phyloP scores from a whole-genome alignment of 2,113 vertebrate genomes.

The Vanacampus margaritifer region DNA sequence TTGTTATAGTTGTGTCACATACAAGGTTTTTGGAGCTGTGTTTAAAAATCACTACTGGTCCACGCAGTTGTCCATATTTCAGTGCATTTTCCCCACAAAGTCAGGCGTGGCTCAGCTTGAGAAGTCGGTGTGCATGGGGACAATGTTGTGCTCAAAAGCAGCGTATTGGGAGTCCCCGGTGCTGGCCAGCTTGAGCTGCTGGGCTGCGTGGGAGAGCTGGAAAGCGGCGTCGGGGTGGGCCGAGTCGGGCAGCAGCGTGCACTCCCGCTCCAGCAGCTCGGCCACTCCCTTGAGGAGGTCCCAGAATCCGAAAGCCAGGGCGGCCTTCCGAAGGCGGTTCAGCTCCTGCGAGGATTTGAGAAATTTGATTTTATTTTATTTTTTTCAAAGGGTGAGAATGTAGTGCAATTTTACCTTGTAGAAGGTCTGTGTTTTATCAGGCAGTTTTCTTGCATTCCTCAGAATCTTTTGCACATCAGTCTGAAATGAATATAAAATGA shows the following conservation, averaged over 20 bases:
- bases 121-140: conserved; percentile 93
- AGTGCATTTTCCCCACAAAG: conserved; percentile 5
- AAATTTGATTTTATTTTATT: neutral
- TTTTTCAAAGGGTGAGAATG: too few species aligned
- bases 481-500: conserved; percentile 59
- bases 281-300: conserved; percentile 94
- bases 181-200: conserved; percentile 92
- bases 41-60: conserved; percentile 1
- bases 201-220: conserved; percentile 91
- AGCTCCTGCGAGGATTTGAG: conserved; percentile 78
- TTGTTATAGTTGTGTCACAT: neutral
- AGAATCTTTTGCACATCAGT: conserved; percentile 99
- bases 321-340: conserved; percentile 91
- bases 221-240: conserved; percentile 94
- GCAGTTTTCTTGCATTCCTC: conserved; percentile 94
- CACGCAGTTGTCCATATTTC: neutral
- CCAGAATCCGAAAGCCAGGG: conserved; percentile 93
- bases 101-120: conserved; percentile 66
- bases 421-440: conserved; percentile 99
- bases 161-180: conserved; percentile 84
- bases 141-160: conserved; percentile 90
- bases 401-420: conserved; percentile 82
- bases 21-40: neutral
- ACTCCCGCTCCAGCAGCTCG: conserved; percentile 92
- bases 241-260: conserved; percentile 89